Base-by-base conservation (phyloP, 2,797 vertebrate genomes). In the Myotis planiceps region DNA sequence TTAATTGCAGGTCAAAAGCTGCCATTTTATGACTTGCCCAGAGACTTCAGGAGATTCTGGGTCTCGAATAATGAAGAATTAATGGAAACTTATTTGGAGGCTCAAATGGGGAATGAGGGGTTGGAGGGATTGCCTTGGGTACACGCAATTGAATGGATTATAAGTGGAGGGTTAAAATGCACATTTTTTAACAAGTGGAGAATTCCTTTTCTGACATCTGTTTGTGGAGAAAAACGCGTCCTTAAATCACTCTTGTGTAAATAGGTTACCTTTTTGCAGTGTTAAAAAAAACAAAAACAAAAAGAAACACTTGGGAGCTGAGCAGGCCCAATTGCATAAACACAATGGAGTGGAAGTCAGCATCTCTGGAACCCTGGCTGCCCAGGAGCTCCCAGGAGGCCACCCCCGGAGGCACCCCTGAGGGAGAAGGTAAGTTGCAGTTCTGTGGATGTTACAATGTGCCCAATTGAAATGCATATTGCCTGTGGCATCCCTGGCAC, bases 211-310 rank as follows among this genome's bases (percentile, higher is more conserved):
- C 98, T 75, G 98, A 98, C 99, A 99, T 99, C 98, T 99, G 97
- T 99, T 99, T 99, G 99, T 99, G 99, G 99, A 99, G 99, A 99
- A 99, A 99, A 98, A 97, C 97, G 92, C 99, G 98, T 99, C 99
- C 99, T 99, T 99, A 99, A 99, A 99, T 99, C 98, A 98, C 99
- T 99, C 98, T 99, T 98, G 96, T 98, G 98, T 98, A 99, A 98
- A 98, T 98, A 99, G 97, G 98, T 97, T 98, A 99, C 98, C 55
- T 99, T 99, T 99, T 99, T 99, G 99, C 99, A 99, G 99, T 99
- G 99, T 99, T 99, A 79, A 25, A 45, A 55, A 55, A 72, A 45
- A 45, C 55, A 19, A 63, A 84, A 84, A 55, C 19, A 39, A 68
- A 69, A 88, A 47, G 12, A 47, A 90, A 29, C 29, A 16, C 39